phyloP scores from a whole-genome alignment of 2,113 vertebrate species.

The Phylloscopus whistleri region DNA sequence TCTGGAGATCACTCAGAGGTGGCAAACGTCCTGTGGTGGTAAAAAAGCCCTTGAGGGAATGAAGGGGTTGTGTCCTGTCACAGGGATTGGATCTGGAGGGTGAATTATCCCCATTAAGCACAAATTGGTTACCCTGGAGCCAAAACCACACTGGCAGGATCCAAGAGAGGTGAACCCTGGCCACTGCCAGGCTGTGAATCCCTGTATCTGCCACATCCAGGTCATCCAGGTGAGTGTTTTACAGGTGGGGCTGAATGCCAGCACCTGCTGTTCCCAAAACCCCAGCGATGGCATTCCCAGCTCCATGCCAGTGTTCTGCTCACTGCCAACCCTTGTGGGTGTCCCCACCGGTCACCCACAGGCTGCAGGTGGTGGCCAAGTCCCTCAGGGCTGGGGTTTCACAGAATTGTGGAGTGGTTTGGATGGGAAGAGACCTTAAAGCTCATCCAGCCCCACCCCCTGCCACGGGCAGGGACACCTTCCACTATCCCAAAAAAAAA shows the following conservation, averaged over 20 bases:
- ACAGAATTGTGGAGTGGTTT: neutral
- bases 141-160: neutral
- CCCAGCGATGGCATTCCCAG: neutral
- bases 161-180: neutral
- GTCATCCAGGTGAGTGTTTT: neutral
- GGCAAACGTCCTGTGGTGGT: neutral
- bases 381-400: neutral
- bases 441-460: neutral
- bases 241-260: neutral
- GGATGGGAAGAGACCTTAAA: neutral
- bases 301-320: accelerated
- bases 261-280: neutral
- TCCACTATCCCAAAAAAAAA: neutral
- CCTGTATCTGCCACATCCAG: neutral
- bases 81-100: neutral
- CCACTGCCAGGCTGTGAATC: neutral
- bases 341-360: neutral
- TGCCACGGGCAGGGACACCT: neutral
- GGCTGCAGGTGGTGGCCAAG: neutral
- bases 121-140: neutral
- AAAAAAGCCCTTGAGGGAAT: neutral
- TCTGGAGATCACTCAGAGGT: neutral
- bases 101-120: neutral
- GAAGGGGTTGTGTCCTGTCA: neutral
- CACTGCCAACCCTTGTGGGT: neutral